Percentiles rank a stretch among this genome's conserved stretches.
Conservation (phyloP, 2,888 invertebrate species). For the Cartodere bifasciata region DNA sequence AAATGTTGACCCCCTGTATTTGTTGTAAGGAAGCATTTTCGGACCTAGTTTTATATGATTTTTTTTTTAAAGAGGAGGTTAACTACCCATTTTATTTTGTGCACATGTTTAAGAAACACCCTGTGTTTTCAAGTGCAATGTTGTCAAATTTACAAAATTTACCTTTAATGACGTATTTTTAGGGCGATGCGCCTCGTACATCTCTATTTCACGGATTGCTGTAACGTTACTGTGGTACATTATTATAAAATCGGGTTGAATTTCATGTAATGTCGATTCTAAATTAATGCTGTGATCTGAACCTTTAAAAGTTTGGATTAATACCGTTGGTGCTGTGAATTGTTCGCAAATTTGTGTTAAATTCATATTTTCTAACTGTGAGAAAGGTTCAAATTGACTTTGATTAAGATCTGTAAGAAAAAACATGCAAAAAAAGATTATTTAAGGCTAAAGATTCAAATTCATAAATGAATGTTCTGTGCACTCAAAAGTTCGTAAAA, state of each 20-base stretch:
- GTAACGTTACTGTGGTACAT: slow-evolving; percentile 84
- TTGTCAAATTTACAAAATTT: too few species aligned
- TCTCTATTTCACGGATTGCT: slow-evolving; percentile 78
- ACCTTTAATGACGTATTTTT: slow-evolving; percentile 43
- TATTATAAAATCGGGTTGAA: slow-evolving; percentile 70
- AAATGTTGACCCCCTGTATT: too few species aligned
- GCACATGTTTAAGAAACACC: too few species aligned
- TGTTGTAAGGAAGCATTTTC: too few species aligned
- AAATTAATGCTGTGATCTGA: slow-evolving; percentile 59
- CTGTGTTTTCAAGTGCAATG: too few species aligned
- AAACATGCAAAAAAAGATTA: slow-evolving; percentile 1
- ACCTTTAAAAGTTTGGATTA: slow-evolving; percentile 68
- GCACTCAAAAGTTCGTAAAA: too few species aligned
- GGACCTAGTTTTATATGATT: too few species aligned
- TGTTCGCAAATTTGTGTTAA: slow-evolving; percentile 42
- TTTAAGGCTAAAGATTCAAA: too few species aligned
- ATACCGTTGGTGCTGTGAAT: slow-evolving; percentile 50
- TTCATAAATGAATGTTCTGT: too few species aligned
- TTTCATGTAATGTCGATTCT: slow-evolving; percentile 50
- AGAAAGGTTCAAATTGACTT: too few species aligned
- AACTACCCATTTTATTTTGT: too few species aligned
- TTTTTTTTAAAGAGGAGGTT: too few species aligned
- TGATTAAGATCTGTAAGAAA: slow-evolving; percentile 1
- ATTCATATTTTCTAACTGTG: slow-evolving; percentile 54
- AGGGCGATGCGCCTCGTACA: slow-evolving; percentile 52